phyloP scores from a whole-genome alignment of 53 echinoderm and acorn worm genomes.

The Temnopleurus reevesii region DNA sequence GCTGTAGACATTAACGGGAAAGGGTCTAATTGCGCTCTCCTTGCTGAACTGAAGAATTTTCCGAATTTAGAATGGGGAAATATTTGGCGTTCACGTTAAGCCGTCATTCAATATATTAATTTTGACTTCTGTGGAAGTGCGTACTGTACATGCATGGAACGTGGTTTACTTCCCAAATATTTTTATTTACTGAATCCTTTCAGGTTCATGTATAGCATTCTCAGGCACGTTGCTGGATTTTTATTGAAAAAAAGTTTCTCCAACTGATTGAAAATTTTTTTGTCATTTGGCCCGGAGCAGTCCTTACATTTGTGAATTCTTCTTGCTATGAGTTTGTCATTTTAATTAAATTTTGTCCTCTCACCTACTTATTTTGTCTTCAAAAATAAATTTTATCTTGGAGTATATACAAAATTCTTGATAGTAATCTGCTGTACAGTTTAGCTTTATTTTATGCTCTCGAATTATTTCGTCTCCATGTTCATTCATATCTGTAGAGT shows the following conservation, averaged over 20 bases:
- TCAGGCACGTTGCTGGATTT: no score
- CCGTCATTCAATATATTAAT: not conserved
- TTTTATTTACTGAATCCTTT: not conserved
- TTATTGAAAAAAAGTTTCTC: not conserved
- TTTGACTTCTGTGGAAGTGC: not conserved
- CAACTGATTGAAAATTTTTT: not conserved
- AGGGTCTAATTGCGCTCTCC: conserved; percentile 4
- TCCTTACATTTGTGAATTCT: no score
- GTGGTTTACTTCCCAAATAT: not conserved
- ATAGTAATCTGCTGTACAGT: no score
- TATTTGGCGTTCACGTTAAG: not conserved
- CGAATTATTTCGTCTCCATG: not conserved
- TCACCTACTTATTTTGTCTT: no score
- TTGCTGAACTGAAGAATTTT: not conserved
- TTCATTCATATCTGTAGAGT: no score
- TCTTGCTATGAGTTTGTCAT: no score
- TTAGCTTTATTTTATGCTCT: not conserved
- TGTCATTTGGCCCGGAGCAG: not conserved
- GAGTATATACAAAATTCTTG: no score
- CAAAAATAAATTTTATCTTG: no score
- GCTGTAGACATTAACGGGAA: not conserved
- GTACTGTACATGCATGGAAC: not conserved
- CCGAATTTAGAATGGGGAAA: not conserved
- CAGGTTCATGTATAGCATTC: no score
- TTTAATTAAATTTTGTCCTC: no score